Percentiles rank a stretch among this genome's conserved stretches.
Conservation (phyloP, 2,797 vertebrate species). For the Sandelia bainsii region DNA sequence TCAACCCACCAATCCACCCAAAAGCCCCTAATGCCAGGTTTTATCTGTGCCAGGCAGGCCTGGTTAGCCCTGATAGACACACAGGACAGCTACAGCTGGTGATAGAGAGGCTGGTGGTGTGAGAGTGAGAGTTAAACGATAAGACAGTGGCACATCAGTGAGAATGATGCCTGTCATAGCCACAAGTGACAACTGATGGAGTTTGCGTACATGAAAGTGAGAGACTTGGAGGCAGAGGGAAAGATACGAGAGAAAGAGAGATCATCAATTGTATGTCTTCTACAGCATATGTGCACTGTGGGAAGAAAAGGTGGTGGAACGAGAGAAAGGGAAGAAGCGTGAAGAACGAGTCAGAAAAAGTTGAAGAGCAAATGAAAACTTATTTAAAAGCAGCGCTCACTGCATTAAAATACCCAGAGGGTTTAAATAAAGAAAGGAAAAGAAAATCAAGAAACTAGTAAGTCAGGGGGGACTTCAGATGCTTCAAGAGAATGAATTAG, state of each 20-base stretch:
- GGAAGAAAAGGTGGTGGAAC: conserved; percentile 1
- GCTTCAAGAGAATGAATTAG: conserved; percentile 20
- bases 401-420: conserved; percentile 8
- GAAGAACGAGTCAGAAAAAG: not conserved
- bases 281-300: not conserved
- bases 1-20: conserved; percentile 47
- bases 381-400: not conserved
- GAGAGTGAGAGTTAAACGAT: conserved; percentile 55
- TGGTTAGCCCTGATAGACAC: conserved; percentile 72
- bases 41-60: conserved; percentile 73
- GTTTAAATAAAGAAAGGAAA: conserved; percentile 11
- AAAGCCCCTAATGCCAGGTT: conserved; percentile 55
- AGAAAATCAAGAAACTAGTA: conserved; percentile 8
- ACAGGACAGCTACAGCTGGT: conserved; percentile 55
- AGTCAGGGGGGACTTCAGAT: conserved; percentile 4
- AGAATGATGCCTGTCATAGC: conserved; percentile 67
- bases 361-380: not conserved
- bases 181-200: conserved; percentile 54
- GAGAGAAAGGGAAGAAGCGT: not conserved
- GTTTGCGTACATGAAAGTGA: conserved; percentile 33
- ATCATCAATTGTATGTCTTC: conserved; percentile 4
- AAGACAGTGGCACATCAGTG: conserved; percentile 60
- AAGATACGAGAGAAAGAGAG: not conserved
- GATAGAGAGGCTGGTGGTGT: conserved; percentile 52
- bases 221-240: conserved; percentile 17